Evolutionary conservation across 2,113 vertebrate genomes (phyloP), one percentile per base, ranked within the genome.

Genomic region (Aspidoscelis tigris): DNA sequence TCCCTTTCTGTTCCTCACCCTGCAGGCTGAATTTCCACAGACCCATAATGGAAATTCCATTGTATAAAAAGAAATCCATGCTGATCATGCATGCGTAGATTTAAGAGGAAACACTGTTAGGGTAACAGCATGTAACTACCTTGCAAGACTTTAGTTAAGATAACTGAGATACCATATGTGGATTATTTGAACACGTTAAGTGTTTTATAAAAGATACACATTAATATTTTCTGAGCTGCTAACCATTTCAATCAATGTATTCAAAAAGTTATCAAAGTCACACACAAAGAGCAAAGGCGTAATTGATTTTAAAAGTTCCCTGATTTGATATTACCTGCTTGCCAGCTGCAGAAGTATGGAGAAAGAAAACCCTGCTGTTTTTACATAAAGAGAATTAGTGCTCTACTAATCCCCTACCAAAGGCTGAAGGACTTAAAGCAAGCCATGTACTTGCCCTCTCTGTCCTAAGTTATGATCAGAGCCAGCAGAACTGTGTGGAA

Each of bases 401-500:
- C 85, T 88, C 87, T 87, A 47, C 83, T 93, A 92, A 94, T 93
- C 90, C 90, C 76, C 80, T 68, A 0, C 90, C 80, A 14, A 85
- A 91, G 91, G 90, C 84, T 80, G 79, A 39, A 64, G 82, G 47
- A 85, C 82, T 91, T 90, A 91, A 88, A 92, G 88, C 21, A 91
- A 82, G 84, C 58, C 82, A 92, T 82, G 84, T 75, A 80, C 83
- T 85, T 93, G 82, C 79, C 86, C 89, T 92, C 88, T 88, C 79
- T 65, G 81, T 84, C 93, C 78, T 72, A 83, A 93, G 89, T 90
- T 90, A 81, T 89, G 86, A 58, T 83, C 71, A 73, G 84, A 82
- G 80, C 89, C 87, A 71, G 87, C 87, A 88, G 85, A 88, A 92
- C 86, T 83, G 90, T 76, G 92, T 84, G 84, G 92, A 92, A 90